A percentile compares a stretch with the other conserved stretches of the same genome.
Evolutionary conservation across 2,888 invertebrate species (phyloP).

Genomic region (Pandemis cinnamomeana): DNA sequence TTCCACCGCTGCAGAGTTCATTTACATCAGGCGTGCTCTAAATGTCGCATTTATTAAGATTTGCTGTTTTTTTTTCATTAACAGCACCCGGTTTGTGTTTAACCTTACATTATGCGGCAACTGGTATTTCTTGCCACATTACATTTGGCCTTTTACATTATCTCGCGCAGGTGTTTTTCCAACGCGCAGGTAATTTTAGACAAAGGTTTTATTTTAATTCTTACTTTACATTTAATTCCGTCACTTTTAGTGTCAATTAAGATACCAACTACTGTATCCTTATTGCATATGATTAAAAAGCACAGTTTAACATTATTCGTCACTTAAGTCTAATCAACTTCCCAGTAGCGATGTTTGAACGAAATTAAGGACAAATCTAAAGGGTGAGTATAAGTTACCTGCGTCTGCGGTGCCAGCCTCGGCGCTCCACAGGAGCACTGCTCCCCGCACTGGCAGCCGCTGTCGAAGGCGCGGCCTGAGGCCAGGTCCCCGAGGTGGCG

Average conservation of each 20-base stretch:
- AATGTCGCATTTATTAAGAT: constrained; percentile 28
- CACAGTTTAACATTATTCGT: too few relatives aligned
- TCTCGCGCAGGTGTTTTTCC: neutral
- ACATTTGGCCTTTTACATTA: constrained; percentile 8
- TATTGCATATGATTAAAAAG: too few relatives aligned
- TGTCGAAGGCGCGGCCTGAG: constrained; percentile 98
- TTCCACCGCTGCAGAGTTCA: constrained; percentile 8
- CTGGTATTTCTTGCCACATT: constrained; percentile 13
- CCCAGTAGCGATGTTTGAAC: neutral
- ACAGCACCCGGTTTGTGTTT: constrained; percentile 17
- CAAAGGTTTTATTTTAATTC: constrained; percentile 3
- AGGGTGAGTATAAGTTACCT: constrained; percentile 57
- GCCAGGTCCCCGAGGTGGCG: constrained; percentile 94
- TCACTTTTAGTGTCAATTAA: too few relatives aligned
- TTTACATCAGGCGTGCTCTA: constrained; percentile 24
- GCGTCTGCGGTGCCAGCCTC: constrained; percentile 78
- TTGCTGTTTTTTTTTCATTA: constrained; percentile 20
- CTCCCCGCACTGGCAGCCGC: constrained; percentile 95
- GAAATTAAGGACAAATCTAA: too few relatives aligned
- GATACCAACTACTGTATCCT: too few relatives aligned
- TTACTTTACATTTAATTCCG: neutral
- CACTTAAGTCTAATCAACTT: too few relatives aligned
- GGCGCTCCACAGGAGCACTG: constrained; percentile 87
- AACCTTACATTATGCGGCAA: constrained; percentile 18
- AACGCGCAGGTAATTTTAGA: constrained; percentile 1